Percentiles rank a stretch among this genome's conserved stretches.
phyloP scores from a whole-genome alignment of 2,888 invertebrate genomes.

The Azorinus chamasolen region DNA sequence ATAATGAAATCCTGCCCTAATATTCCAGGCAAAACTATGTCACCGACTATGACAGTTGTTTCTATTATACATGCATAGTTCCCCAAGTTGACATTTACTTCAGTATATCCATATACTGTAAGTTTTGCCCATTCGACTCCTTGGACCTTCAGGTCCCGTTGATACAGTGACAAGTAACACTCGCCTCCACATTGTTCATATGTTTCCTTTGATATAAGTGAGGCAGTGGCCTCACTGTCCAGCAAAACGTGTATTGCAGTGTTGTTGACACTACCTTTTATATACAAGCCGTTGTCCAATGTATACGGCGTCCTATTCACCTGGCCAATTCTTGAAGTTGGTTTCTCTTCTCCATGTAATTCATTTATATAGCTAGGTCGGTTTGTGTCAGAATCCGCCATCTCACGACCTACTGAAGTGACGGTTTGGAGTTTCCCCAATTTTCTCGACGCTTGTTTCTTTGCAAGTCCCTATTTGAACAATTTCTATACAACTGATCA shows the following conservation, averaged over 20 bases:
- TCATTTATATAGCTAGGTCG: constrained; percentile 4
- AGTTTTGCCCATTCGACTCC: constrained; percentile 1
- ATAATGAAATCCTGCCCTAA: no score
- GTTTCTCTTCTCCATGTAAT: no score
- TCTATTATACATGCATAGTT: background rate
- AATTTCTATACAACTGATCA: background rate
- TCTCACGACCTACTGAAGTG: constrained; percentile 30
- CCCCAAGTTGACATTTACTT: background rate
- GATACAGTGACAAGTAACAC: background rate
- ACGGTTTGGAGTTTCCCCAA: constrained; percentile 7
- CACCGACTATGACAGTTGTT: background rate
- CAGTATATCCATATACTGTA: constrained; percentile 28
- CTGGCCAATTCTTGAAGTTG: constrained; percentile 17
- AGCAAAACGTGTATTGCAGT: constrained; percentile 1
- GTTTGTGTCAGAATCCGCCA: no score
- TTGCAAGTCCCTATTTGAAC: constrained; percentile 1
- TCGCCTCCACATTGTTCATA: constrained; percentile 5
- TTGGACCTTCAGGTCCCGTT: no score
- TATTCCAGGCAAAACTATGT: constrained; percentile 34
- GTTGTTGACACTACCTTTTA: no score
- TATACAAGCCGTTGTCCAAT: constrained; percentile 27
- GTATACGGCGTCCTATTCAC: background rate
- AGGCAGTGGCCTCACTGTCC: constrained; percentile 43
- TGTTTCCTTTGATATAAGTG: constrained; percentile 30
- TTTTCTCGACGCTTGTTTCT: background rate